Conservation (phyloP, 1,140 invertebrate species). For the Teleogryllus occipitalis region DNA sequence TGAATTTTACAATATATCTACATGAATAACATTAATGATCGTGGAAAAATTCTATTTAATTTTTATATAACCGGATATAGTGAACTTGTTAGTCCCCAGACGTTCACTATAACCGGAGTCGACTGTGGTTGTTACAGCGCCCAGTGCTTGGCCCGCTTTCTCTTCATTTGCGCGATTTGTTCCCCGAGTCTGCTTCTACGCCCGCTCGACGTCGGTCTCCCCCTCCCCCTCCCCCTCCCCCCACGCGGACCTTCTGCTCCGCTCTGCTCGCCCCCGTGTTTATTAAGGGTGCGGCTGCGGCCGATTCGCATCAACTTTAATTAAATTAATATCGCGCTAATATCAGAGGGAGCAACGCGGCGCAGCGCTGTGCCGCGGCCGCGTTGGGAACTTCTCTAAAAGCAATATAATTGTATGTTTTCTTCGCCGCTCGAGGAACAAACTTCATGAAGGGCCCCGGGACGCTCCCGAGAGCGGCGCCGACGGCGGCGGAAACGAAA, state of each 20-base stretch:
- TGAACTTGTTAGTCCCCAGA: too few relatives aligned
- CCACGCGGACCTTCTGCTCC: background rate
- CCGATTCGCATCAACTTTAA: background rate
- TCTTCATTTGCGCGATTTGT: too few relatives aligned
- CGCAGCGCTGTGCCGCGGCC: background rate
- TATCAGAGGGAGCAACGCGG: background rate
- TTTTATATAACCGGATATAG: too few relatives aligned
- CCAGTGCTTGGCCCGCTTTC: too few relatives aligned
- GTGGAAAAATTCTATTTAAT: too few relatives aligned
- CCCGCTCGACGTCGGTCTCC: too few relatives aligned
- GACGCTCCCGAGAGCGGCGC: background rate
- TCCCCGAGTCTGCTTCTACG: too few relatives aligned
- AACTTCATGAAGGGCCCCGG: background rate
- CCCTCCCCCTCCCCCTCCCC: too few relatives aligned
- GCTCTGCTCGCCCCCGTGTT: background rate
- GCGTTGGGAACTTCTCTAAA: background rate
- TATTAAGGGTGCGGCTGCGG: background rate
- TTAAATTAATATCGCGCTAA: constrained; percentile 5
- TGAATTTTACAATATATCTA: too few relatives aligned
- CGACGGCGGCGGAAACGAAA: background rate
- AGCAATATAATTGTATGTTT: constrained; percentile 6
- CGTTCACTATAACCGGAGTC: too few relatives aligned
- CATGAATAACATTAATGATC: too few relatives aligned
- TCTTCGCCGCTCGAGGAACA: background rate
- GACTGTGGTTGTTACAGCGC: too few relatives aligned